Percentiles rank a stretch among this genome's conserved stretches.
Conservation (phyloP, 2,113 vertebrate species). For the Elanus axillaris region DNA sequence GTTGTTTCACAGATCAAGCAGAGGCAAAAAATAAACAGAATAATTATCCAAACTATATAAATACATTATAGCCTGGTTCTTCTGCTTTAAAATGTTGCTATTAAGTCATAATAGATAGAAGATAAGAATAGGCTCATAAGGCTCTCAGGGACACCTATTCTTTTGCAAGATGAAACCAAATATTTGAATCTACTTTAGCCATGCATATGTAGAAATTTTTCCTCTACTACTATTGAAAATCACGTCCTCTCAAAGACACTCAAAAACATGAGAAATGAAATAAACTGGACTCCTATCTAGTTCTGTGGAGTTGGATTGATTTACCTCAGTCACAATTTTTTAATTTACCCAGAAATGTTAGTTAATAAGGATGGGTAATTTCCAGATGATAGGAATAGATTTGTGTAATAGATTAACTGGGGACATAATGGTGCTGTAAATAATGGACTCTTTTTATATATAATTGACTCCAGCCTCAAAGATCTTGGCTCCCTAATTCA, state of each 20-base stretch:
- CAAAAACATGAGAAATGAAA: neutral
- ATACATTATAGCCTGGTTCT: neutral
- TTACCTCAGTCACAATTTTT: neutral
- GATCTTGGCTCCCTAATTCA: neutral
- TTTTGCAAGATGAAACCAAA: neutral
- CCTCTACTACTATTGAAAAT: neutral
- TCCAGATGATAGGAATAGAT: neutral
- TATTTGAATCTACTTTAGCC: neutral
- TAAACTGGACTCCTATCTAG: neutral
- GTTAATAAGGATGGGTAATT: neutral
- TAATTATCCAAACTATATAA: neutral
- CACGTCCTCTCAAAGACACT: neutral
- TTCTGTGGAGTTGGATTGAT: neutral
- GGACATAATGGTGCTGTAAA: neutral
- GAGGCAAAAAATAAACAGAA: neutral
- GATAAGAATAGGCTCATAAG: neutral
- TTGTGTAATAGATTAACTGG: neutral
- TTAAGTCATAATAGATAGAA: neutral
- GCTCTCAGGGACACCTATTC: neutral
- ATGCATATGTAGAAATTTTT: neutral
- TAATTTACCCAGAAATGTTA: neutral
- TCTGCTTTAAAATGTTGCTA: neutral
- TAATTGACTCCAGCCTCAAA: constrained; percentile 31
- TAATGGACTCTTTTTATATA: constrained; percentile 2
- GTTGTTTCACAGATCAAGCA: neutral